A percentile compares a stretch with the other conserved stretches of the same genome.
phyloP scores from a whole-genome alignment of 1,140 invertebrate species.

The Panulirus ornatus region DNA sequence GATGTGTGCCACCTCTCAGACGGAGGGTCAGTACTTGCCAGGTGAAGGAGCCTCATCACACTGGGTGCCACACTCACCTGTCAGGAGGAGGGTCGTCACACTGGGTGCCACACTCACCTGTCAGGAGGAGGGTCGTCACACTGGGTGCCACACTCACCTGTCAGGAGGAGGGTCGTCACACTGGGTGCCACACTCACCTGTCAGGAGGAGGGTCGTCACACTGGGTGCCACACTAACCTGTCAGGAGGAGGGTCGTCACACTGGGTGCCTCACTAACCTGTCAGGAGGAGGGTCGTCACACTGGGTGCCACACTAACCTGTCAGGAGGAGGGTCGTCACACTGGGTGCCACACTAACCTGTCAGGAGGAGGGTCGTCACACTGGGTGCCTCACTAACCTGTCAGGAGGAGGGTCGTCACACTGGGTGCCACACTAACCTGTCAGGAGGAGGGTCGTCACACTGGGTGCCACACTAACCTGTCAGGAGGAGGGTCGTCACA shows the following conservation, averaged over 20 bases:
- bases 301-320: conserved; percentile 10
- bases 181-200: background rate
- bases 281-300: background rate
- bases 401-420: background rate
- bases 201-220: background rate
- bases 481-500: background rate
- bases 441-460: background rate
- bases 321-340: background rate
- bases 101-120: conserved; percentile 54
- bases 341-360: background rate
- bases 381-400: background rate
- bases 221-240: background rate
- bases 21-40: no score
- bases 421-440: conserved; percentile 7
- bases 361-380: background rate
- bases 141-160: no score
- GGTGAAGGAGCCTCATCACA: no score
- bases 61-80: background rate
- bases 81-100: conserved; percentile 35
- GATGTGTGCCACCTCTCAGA: no score
- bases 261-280: background rate
- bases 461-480: no score
- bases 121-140: conserved; percentile 9
- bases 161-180: no score
- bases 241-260: background rate